Percentiles rank a stretch among this genome's conserved stretches.
Evolutionary conservation across 2,888 invertebrate species (phyloP).

Genomic region (Endotricha flammealis): DNA sequence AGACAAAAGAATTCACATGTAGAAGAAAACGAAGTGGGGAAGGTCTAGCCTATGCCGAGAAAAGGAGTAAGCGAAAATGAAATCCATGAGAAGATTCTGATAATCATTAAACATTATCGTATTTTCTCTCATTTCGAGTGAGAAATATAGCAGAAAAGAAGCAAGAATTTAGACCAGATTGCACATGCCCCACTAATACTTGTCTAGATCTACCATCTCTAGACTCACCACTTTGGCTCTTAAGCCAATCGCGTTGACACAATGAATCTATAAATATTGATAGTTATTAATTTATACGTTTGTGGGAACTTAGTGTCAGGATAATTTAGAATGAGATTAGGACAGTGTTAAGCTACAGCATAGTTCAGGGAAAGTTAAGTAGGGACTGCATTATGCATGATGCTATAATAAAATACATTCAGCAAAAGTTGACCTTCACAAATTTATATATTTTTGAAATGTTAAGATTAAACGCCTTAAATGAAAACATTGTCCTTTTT

Average conservation of each 20-base stretch:
- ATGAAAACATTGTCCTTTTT: too few species aligned
- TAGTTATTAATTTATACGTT: constrained; percentile 17
- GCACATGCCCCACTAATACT: constrained; percentile 64
- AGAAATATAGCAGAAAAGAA: constrained; percentile 39
- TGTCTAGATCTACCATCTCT: constrained; percentile 69
- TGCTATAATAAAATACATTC: too few species aligned
- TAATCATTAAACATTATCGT: not conserved
- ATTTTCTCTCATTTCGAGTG: constrained; percentile 19
- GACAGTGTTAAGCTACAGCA: not conserved
- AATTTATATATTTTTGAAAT: too few species aligned
- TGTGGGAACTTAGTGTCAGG: not conserved
- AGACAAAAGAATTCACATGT: not conserved
- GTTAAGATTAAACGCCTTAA: too few species aligned
- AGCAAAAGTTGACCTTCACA: too few species aligned
- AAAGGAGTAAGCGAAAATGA: constrained; percentile 28
- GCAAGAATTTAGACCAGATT: constrained; percentile 39
- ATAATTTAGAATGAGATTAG: not conserved
- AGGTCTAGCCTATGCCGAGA: constrained; percentile 25
- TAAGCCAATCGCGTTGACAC: constrained; percentile 75
- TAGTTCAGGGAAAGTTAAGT: constrained; percentile 6
- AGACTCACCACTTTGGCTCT: constrained; percentile 76
- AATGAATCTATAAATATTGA: constrained; percentile 74
- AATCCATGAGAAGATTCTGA: constrained; percentile 10
- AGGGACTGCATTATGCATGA: too few species aligned
- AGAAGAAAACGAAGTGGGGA: not conserved